Evolutionary conservation across 2,888 invertebrate genomes (phyloP).

Genomic region (Clistopyga incitator): DNA sequence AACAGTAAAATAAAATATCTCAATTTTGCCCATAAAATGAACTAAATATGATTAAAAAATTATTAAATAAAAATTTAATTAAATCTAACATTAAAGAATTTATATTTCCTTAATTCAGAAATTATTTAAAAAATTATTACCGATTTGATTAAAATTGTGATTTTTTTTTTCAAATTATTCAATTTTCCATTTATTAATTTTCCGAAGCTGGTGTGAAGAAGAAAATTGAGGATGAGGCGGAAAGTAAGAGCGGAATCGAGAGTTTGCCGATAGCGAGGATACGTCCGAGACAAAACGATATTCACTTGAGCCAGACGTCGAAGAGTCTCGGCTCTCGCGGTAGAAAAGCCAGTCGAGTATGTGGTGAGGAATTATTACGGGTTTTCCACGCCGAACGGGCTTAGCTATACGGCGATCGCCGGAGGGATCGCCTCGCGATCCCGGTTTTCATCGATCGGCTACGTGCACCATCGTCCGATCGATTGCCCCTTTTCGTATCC

Average conservation of each 20-base stretch:
- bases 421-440: conserved; percentile 73
- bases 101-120: too few species aligned
- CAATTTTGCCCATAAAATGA: too few species aligned
- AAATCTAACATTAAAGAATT: too few species aligned
- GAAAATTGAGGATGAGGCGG: not conserved
- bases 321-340: conserved; percentile 8
- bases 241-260: conserved; percentile 18
- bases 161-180: too few species aligned
- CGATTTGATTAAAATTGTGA: too few species aligned
- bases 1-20: too few species aligned
- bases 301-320: conserved; percentile 15
- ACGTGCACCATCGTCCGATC: conserved; percentile 70
- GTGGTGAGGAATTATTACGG: conserved; percentile 29
- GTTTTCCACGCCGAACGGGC: conserved; percentile 73
- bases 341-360: conserved; percentile 42
- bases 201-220: not conserved
- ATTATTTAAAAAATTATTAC: too few species aligned
- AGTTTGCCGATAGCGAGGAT: conserved; percentile 21
- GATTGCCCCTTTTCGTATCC: conserved; percentile 51
- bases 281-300: conserved; percentile 50
- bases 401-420: conserved; percentile 81
- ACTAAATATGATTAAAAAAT: too few species aligned
- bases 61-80: too few species aligned
- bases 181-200: too few species aligned
- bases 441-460: conserved; percentile 65